phyloP scores from a whole-genome alignment of 64 coral and sea anemone species.

The Cladopsammia gracilis region DNA sequence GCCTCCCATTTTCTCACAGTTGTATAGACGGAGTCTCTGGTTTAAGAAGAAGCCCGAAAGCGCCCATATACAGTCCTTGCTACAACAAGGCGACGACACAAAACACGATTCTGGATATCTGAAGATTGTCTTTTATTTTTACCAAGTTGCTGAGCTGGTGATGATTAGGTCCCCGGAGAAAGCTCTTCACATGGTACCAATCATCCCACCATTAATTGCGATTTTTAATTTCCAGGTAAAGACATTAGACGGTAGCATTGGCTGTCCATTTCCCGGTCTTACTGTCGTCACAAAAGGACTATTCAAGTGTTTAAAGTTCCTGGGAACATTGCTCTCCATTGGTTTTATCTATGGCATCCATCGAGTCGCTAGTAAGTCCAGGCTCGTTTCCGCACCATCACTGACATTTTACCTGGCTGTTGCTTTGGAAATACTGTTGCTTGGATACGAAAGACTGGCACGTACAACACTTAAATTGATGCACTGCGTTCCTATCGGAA shows the following conservation, averaged over 20 bases:
- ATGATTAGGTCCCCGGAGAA: conserved; percentile 40
- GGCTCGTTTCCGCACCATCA: not conserved
- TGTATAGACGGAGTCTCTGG: conserved; percentile 18
- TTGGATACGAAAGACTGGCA: conserved; percentile 74
- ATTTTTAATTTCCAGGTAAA: conserved; percentile 56
- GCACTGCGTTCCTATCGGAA: conserved; percentile 39
- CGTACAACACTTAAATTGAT: conserved; percentile 71
- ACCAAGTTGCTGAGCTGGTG: conserved; percentile 59
- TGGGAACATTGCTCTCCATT: conserved; percentile 36
- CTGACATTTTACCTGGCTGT: conserved; percentile 56
- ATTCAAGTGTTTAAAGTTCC: conserved; percentile 54
- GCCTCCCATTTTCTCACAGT: conserved; percentile 1
- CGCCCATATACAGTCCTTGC: no score
- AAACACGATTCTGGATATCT: conserved; percentile 30
- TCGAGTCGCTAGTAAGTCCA: not conserved
- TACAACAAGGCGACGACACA: no score
- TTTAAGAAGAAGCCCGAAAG: not conserved
- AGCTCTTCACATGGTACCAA: not conserved
- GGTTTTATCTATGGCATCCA: conserved; percentile 26
- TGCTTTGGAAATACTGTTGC: conserved; percentile 63
- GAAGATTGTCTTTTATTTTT: conserved; percentile 65
- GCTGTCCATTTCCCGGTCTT: conserved; percentile 56
- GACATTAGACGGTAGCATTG: conserved; percentile 17
- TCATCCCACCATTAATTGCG: conserved; percentile 10
- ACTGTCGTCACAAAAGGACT: conserved; percentile 52